Evolutionary conservation across 2,113 vertebrate genomes (phyloP).

Genomic region (Mungos mungo): DNA sequence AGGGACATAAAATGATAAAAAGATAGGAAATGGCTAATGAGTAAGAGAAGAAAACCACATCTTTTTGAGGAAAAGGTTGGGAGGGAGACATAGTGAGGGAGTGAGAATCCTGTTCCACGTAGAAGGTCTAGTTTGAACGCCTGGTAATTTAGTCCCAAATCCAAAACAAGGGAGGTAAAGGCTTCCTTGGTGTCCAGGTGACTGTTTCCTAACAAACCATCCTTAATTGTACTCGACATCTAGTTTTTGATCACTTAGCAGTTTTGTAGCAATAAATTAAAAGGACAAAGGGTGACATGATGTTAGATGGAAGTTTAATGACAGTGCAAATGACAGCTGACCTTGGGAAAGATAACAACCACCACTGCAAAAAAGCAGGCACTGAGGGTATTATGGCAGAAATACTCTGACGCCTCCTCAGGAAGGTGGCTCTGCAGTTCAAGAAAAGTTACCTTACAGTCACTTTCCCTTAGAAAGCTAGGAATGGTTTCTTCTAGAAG

Average conservation of each 20-base stretch:
- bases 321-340: slow-evolving; percentile 60
- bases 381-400: not conserved
- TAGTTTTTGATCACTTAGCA: slow-evolving; percentile 68
- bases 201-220: slow-evolving; percentile 42
- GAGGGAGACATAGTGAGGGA: not conserved
- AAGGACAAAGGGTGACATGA: slow-evolving; percentile 43
- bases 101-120: not conserved
- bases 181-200: not conserved
- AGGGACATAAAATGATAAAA: not conserved
- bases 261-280: slow-evolving; percentile 64
- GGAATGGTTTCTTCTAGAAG: slow-evolving; percentile 14
- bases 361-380: not conserved
- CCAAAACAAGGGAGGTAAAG: slow-evolving; percentile 2
- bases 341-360: slow-evolving; percentile 30
- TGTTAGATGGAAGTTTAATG: slow-evolving; percentile 47
- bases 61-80: not conserved
- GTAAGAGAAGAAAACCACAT: not conserved
- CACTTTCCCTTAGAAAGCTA: not conserved
- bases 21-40: not conserved
- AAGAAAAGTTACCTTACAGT: not conserved
- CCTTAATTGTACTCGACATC: slow-evolving; percentile 54
- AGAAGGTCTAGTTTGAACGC: not conserved
- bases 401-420: not conserved
- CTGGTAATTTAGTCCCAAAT: slow-evolving; percentile 15
- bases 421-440: not conserved